Evolutionary conservation across 2,888 invertebrate species (phyloP), one percentile per base, ranked within the genome.

Genomic region (Agrotis exclamationis): DNA sequence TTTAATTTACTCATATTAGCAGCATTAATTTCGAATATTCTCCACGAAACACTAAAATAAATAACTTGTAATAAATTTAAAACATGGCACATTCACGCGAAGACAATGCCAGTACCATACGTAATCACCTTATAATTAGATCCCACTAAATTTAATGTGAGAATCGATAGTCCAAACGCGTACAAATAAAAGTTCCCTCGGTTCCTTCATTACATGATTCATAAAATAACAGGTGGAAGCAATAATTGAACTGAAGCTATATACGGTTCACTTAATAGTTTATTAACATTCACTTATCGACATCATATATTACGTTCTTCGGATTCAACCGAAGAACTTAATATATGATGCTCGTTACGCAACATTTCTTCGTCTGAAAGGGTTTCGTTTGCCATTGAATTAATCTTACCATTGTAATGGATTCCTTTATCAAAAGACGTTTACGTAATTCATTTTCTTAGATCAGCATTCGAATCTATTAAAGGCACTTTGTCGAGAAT

Each of bases 91-190:
- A 80, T 76, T 68, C 77, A 66, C 50, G 44, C 20, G 11, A 68
- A 68, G 68, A 78, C 82, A 82, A 80, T 78, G 80, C 78, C 78
- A 71, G 70, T 53, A 50, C 18, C 18, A 53, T 60, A 58, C 70
- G 79, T 78, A 82, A 82, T 70, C 33, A n/a, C 57, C 51, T 62
- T 82, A 78, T 70, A 79, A 79, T 82, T 69, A 82, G 62, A 79
- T 65, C 57, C 63, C 50, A 71, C 68, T 54, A 64, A 81, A 77
- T 64, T 58, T 72, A 54, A 60, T 66, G 56, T 57, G 63, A 28
- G 72, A 81, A 82, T 81, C 54, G 58, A 78, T 70, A 72, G 72
- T 66, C 63, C 39, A 69, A 71, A 53, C 47, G 51, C 39, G 60
- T 71, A 53, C 60, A 48, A 39, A 33, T 22, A 63, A 44, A 60